Evolutionary conservation across 2,113 vertebrate genomes (phyloP).

Genomic region (Oncorhynchus mykiss): DNA sequence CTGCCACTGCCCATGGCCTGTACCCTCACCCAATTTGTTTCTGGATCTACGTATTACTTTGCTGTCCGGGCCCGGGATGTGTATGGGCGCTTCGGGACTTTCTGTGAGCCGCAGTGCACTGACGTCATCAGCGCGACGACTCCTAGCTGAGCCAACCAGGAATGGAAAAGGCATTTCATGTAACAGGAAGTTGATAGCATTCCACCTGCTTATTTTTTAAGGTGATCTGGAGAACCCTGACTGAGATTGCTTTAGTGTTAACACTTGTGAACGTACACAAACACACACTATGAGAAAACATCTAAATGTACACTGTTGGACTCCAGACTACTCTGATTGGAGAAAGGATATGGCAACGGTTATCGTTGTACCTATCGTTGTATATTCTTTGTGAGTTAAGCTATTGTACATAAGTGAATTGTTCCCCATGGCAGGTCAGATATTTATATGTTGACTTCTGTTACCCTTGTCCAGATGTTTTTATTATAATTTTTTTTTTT

Average conservation of each 20-base stretch:
- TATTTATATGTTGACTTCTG: constrained; percentile 61
- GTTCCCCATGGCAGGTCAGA: constrained; percentile 42
- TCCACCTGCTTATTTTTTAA: constrained; percentile 40
- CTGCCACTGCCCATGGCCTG: constrained; percentile 97
- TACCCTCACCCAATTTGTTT: constrained; percentile 97
- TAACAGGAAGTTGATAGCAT: constrained; percentile 87
- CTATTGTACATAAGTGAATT: constrained; percentile 57
- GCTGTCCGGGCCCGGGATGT: constrained; percentile 94
- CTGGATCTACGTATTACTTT: constrained; percentile 97
- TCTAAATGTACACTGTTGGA: constrained; percentile 36
- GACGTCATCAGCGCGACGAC: constrained; percentile 90
- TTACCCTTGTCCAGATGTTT: constrained; percentile 32
- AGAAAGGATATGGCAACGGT: constrained; percentile 22
- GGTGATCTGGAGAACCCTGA: background rate
- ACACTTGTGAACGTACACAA: background rate
- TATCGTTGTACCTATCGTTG: constrained; percentile 41
- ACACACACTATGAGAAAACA: no score
- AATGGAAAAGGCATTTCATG: constrained; percentile 80
- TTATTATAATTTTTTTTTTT: constrained; percentile 7
- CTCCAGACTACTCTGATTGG: constrained; percentile 45
- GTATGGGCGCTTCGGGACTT: constrained; percentile 93
- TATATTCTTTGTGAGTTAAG: constrained; percentile 54
- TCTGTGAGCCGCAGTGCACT: constrained; percentile 99
- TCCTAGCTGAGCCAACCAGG: constrained; percentile 45
- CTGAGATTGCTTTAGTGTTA: constrained; percentile 10